These are phyloP conservation scores for Xiphorhynchus elegans DNA, from an alignment of 2,113 vertebrate species.

Conservation along the genomic window DNA sequence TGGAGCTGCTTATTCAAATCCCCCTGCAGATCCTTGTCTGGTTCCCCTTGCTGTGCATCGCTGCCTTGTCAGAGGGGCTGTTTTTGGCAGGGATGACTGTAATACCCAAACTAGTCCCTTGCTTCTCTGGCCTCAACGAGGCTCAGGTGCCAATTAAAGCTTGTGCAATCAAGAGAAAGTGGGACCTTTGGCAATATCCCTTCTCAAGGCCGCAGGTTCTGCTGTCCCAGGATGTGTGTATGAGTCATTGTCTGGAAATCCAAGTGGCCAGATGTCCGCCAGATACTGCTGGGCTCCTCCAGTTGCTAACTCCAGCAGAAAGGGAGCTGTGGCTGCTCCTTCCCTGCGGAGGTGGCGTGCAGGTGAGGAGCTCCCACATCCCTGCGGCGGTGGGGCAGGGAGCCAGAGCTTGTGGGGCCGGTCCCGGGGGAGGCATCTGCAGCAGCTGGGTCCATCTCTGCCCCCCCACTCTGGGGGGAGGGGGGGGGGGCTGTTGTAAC, in stretches of 20 bases:
- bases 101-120: neutral
- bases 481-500: neutral
- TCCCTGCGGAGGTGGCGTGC: neutral
- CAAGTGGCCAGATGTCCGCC: constrained; percentile 49
- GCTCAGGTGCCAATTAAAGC: neutral
- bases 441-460: constrained; percentile 1
- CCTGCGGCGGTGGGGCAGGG: neutral
- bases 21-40: neutral
- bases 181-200: neutral
- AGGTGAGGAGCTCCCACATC: neutral
- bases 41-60: neutral
- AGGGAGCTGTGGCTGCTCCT: neutral
- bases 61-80: neutral
- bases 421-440: neutral
- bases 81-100: neutral
- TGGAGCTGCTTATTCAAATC: neutral
- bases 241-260: constrained; percentile 65
- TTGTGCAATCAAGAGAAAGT: neutral
- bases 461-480: neutral
- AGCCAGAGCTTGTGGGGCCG: neutral
- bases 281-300: neutral
- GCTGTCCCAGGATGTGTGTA: constrained; percentile 14
- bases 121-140: neutral
- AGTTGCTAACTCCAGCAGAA: neutral
- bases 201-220: neutral